Conservation (phyloP, 2,113 vertebrate species). For the Lutjanus erythropterus region DNA sequence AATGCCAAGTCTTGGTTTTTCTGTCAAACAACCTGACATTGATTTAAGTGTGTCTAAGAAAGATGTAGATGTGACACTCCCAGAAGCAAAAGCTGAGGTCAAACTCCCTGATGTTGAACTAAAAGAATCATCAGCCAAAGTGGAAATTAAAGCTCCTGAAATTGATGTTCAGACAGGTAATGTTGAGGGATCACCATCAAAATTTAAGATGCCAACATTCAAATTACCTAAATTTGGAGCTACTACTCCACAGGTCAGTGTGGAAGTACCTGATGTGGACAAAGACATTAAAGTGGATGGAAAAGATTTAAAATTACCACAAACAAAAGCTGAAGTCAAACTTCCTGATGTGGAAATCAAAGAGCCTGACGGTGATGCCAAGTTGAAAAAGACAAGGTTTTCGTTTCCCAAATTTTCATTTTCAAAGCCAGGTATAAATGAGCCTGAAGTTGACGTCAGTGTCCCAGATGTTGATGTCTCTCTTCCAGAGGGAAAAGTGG, state of each 20-base stretch:
- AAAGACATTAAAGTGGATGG: constrained; percentile 18
- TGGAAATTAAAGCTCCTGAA: constrained; percentile 32
- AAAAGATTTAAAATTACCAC: not conserved
- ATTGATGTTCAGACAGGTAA: constrained; percentile 15
- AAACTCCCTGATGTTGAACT: constrained; percentile 27
- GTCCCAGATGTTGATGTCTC: constrained; percentile 57
- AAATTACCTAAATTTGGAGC: constrained; percentile 65
- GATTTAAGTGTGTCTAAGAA: constrained; percentile 47
- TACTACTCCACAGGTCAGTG: constrained; percentile 12
- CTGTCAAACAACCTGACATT: constrained; percentile 43
- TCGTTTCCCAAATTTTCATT: constrained; percentile 79
- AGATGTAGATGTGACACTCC: constrained; percentile 13
- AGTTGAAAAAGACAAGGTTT: constrained; percentile 70
- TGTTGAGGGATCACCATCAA: constrained; percentile 49
- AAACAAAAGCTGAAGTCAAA: constrained; percentile 17
- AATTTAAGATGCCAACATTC: constrained; percentile 66
- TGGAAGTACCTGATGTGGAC: constrained; percentile 27
- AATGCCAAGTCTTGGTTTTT: constrained; percentile 55
- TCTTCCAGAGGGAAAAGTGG: constrained; percentile 57
- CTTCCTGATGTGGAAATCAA: not conserved
- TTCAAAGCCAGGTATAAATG: constrained; percentile 68
- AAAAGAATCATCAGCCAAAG: constrained; percentile 1
- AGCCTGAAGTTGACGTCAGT: constrained; percentile 34
- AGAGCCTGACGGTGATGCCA: constrained; percentile 29
- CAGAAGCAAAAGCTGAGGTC: constrained; percentile 36